A percentile compares a stretch with the other conserved stretches of the same genome.
phyloP scores from a whole-genome alignment of 2,113 vertebrate species.

The Bagarius yarrelli region DNA sequence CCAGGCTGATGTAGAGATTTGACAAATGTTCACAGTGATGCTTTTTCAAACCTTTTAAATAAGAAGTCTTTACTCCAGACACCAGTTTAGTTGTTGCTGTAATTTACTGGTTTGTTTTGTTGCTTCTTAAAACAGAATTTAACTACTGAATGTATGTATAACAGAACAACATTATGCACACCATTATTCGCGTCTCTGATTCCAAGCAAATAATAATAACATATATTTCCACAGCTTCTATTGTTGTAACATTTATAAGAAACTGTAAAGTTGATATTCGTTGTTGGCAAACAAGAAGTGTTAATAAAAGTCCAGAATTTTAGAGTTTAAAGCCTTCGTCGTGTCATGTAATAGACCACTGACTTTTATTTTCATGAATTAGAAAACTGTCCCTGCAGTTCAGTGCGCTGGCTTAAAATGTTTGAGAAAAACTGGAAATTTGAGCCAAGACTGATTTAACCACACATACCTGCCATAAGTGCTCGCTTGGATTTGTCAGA shows the following conservation, averaged over 20 bases:
- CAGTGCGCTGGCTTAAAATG: constrained; percentile 9
- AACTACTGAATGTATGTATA: too few relatives aligned
- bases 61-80: not conserved
- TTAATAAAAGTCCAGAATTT: not conserved
- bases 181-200: not conserved
- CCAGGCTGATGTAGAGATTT: not conserved
- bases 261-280: not conserved
- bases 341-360: not conserved
- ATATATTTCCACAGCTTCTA: too few relatives aligned
- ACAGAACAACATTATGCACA: not conserved
- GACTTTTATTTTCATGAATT: constrained; percentile 27
- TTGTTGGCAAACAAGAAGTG: not conserved
- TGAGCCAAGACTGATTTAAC: constrained; percentile 21
- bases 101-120: not conserved
- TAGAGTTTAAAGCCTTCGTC: not conserved
- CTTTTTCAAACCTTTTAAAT: not conserved
- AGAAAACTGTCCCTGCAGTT: not conserved
- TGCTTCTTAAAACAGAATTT: not conserved
- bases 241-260: too few relatives aligned
- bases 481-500: constrained; percentile 35
- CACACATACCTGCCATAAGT: constrained; percentile 32
- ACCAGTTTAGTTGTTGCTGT: not conserved
- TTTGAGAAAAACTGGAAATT: constrained; percentile 27
- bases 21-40: not conserved
- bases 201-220: not conserved